A percentile compares a stretch with the other conserved stretches of the same genome.
phyloP scores from a whole-genome alignment of 2,113 vertebrate species.

The Mohoua ochrocephala region DNA sequence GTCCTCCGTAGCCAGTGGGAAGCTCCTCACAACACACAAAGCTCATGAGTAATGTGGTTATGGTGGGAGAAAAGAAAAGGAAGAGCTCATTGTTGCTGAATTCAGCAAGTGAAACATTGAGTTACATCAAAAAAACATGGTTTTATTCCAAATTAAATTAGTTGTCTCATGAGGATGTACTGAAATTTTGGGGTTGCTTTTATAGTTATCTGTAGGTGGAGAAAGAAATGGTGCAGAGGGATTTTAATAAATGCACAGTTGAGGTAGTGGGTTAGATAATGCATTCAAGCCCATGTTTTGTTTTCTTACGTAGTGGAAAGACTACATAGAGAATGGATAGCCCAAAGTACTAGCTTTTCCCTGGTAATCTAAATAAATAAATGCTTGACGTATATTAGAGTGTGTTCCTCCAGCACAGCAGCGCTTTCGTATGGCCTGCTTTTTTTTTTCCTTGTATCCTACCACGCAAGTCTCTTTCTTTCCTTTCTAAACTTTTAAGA shows the following conservation, averaged over 20 bases:
- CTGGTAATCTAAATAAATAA: background rate
- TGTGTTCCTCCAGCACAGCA: background rate
- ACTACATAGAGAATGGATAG: background rate
- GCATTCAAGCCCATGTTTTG: background rate
- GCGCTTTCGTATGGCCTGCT: background rate
- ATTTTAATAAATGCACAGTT: background rate
- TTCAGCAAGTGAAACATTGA: background rate
- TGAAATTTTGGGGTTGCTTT: background rate
- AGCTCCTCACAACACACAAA: background rate
- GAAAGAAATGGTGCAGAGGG: background rate
- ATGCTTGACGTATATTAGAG: background rate
- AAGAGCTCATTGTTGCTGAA: background rate
- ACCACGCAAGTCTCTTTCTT: background rate
- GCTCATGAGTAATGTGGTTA: background rate
- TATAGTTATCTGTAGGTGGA: fast-evolving
- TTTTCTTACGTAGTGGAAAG: background rate
- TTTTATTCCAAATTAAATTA: background rate
- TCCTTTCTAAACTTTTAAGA: background rate
- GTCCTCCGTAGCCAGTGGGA: fast-evolving
- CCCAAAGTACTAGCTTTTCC: background rate
- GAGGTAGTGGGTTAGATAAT: background rate
- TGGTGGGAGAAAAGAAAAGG: background rate
- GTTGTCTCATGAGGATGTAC: background rate
- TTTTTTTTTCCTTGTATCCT: background rate
- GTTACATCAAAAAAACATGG: background rate